A percentile compares a stretch with the other conserved stretches of the same genome.
phyloP scores from a whole-genome alignment of 2,797 vertebrate species.

The Moxostoma hubbsi region DNA sequence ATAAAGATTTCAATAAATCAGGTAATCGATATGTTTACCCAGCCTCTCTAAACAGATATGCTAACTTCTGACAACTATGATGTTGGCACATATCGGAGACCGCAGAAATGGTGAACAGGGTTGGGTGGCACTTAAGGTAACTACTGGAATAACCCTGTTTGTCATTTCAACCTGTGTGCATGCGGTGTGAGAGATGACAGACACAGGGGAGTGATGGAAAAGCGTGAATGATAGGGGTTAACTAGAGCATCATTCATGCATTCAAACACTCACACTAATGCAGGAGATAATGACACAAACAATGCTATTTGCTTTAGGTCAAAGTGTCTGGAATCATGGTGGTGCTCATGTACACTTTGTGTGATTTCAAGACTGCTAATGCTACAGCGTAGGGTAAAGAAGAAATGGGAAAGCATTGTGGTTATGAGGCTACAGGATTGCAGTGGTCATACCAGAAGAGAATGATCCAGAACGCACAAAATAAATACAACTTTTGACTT shows the following conservation, averaged over 20 bases:
- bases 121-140: neutral
- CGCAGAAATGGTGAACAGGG: neutral
- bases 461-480: neutral
- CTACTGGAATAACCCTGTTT: neutral
- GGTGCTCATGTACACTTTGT: no score
- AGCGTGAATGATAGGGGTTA: neutral
- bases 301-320: neutral
- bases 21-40: conserved; percentile 24
- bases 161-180: neutral
- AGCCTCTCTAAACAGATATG: neutral
- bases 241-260: conserved; percentile 7
- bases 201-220: conserved; percentile 4
- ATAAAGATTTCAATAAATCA: neutral
- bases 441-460: conserved; percentile 13
- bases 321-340: no score
- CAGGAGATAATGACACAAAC: neutral
- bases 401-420: neutral
- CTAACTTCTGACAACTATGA: neutral
- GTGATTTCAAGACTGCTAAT: neutral
- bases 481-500: neutral
- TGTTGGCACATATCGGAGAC: neutral
- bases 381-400: neutral
- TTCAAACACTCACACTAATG: conserved; percentile 2
- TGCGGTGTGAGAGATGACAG: neutral
- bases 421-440: conserved; percentile 24